phyloP scores from a whole-genome alignment of 2,888 invertebrate species.

The Eulithis testata region DNA sequence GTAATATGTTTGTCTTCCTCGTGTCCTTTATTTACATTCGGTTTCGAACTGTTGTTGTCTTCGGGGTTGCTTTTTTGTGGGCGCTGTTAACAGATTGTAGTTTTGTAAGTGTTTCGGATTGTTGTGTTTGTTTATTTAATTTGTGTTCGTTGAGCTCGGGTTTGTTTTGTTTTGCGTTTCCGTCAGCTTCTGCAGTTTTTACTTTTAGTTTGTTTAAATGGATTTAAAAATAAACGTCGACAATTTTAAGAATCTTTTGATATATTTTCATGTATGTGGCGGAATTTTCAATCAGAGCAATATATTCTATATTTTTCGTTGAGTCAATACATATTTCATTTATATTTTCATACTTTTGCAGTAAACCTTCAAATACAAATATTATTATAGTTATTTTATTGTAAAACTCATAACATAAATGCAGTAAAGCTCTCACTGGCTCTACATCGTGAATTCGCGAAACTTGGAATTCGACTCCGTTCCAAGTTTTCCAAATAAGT shows the following conservation, averaged over 20 bases:
- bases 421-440: constrained; percentile 34
- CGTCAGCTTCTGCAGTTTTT: background rate
- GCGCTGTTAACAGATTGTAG: constrained; percentile 37
- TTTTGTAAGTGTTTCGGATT: constrained; percentile 29
- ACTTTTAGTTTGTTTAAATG: background rate
- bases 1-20: constrained; percentile 56
- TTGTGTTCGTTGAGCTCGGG: constrained; percentile 16
- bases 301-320: too few species aligned
- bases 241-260: too few species aligned
- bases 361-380: constrained; percentile 14
- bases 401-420: constrained; percentile 33
- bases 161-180: constrained; percentile 13
- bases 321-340: background rate
- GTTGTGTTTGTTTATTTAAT: constrained; percentile 31
- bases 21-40: constrained; percentile 50
- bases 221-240: background rate
- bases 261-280: too few species aligned
- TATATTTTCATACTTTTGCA: constrained; percentile 10
- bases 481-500: constrained; percentile 40
- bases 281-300: too few species aligned
- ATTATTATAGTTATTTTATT: constrained; percentile 21
- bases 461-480: constrained; percentile 29
- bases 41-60: constrained; percentile 45
- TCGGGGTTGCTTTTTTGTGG: constrained; percentile 42
- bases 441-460: constrained; percentile 27